Conservation (phyloP, 2,888 invertebrate species). For the Chloroclysta siterata region DNA sequence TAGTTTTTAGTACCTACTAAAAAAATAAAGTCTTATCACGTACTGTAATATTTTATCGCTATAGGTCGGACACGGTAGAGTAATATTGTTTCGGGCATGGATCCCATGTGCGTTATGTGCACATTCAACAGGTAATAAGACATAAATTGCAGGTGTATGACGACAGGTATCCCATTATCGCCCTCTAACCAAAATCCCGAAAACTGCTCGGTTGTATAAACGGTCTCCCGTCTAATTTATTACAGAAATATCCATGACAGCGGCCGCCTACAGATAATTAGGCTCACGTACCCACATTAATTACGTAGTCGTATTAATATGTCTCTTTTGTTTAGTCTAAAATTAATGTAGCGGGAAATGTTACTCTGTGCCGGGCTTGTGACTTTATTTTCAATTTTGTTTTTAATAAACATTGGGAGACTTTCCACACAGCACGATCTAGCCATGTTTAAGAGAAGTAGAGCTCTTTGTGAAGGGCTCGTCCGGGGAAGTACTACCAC, state of each 20-base stretch:
- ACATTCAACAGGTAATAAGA: constrained; percentile 64
- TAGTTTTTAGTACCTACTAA: neutral
- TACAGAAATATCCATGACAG: constrained; percentile 62
- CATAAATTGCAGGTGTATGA: constrained; percentile 59
- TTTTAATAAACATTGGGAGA: neutral
- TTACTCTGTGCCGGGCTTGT: constrained; percentile 11
- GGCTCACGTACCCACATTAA: constrained; percentile 41
- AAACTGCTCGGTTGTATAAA: constrained; percentile 60
- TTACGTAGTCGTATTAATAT: constrained; percentile 40
- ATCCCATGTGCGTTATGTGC: constrained; percentile 41
- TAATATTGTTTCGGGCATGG: constrained; percentile 31
- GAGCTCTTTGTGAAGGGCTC: no score
- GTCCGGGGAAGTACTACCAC: no score
- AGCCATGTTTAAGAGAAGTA: no score
- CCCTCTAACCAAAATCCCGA: constrained; percentile 62
- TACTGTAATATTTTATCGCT: neutral
- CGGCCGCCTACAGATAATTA: constrained; percentile 57
- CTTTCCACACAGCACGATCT: no score
- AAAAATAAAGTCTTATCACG: neutral
- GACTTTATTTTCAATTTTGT: constrained; percentile 25
- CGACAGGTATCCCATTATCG: constrained; percentile 69
- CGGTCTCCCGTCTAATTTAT: constrained; percentile 63
- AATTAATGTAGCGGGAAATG: constrained; percentile 36
- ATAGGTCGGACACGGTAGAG: constrained; percentile 10
- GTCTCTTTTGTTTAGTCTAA: constrained; percentile 40